These are phyloP conservation scores for Eulemur albifrons DNA, from an alignment of 2,797 vertebrate species.

Conservation along the genomic window DNA sequence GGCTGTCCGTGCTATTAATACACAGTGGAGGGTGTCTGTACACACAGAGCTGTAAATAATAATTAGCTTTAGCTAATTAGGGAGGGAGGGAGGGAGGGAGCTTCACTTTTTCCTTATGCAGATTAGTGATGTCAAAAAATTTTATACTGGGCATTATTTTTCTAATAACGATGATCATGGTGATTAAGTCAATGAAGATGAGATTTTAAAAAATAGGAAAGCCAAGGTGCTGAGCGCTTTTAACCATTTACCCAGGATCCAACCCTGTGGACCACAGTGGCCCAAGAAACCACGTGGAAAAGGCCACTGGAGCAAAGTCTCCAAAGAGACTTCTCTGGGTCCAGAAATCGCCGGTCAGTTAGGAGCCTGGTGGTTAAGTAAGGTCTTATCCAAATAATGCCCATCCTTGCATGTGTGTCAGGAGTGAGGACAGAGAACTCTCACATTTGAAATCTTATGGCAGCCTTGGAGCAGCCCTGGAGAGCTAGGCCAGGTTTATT, in stretches of 20 bases:
- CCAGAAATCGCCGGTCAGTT: neutral
- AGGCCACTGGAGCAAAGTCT: conserved; percentile 31
- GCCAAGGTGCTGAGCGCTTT: neutral
- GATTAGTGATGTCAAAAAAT: neutral
- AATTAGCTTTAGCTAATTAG: neutral
- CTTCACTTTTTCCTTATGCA: neutral
- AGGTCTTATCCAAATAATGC: neutral
- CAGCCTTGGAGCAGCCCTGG: accelerated
- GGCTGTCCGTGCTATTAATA: accelerated
- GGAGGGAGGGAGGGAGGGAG: neutral
- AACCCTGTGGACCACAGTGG: neutral
- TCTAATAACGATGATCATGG: neutral
- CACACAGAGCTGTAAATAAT: neutral
- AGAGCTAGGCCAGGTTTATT: neutral
- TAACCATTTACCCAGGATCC: neutral
- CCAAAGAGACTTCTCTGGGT: neutral
- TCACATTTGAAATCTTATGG: neutral
- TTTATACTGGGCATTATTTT: neutral
- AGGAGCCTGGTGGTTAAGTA: neutral
- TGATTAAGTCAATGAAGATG: neutral
- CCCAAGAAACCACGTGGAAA: neutral
- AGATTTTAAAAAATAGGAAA: neutral
- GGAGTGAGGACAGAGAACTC: neutral
- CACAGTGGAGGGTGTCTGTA: accelerated
- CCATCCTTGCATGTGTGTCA: accelerated